These are phyloP conservation scores for Hirtodrosophila duncani DNA, from an alignment of 2,888 invertebrate genomes.

Conservation along the genomic window DNA sequence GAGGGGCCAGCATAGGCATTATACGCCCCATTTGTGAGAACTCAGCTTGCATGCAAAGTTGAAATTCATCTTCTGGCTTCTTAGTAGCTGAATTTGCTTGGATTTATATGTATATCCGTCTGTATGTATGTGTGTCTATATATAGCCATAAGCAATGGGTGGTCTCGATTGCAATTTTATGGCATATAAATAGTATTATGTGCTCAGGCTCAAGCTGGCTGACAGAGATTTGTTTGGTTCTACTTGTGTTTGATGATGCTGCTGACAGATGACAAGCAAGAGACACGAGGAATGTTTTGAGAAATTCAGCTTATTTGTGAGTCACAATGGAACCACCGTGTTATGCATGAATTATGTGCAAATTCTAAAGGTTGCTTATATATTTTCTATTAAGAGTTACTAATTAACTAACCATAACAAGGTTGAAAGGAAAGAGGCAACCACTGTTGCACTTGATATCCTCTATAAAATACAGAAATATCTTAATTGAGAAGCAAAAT, in stretches of 20 bases:
- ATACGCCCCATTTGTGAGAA: slow-evolving; percentile 22
- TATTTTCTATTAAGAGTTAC: too few relatives aligned
- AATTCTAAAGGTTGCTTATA: too few relatives aligned
- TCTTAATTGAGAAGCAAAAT: too few relatives aligned
- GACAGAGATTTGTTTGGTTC: slow-evolving; percentile 28
- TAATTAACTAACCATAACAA: too few relatives aligned
- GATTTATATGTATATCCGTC: too few relatives aligned
- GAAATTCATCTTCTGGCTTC: slow-evolving; percentile 23
- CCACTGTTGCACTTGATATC: neutral
- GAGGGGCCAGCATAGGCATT: too few relatives aligned
- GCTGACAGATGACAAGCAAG: slow-evolving; percentile 27
- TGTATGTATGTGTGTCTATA: too few relatives aligned
- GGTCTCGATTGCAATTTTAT: slow-evolving; percentile 28
- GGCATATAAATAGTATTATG: slow-evolving; percentile 43
- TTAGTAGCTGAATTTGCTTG: slow-evolving; percentile 6
- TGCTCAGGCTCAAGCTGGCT: slow-evolving; percentile 14
- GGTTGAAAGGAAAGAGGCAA: too few relatives aligned
- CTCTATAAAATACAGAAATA: too few relatives aligned
- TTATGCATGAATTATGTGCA: too few relatives aligned
- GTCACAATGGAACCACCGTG: slow-evolving; percentile 5
- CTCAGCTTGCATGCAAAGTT: slow-evolving; percentile 30
- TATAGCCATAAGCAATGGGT: too few relatives aligned
- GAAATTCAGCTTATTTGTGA: neutral
- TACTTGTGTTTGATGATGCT: slow-evolving; percentile 44
- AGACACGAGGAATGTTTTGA: neutral